phyloP scores from a whole-genome alignment of 2,888 invertebrate species.

The Drosophila nr. medialis region DNA sequence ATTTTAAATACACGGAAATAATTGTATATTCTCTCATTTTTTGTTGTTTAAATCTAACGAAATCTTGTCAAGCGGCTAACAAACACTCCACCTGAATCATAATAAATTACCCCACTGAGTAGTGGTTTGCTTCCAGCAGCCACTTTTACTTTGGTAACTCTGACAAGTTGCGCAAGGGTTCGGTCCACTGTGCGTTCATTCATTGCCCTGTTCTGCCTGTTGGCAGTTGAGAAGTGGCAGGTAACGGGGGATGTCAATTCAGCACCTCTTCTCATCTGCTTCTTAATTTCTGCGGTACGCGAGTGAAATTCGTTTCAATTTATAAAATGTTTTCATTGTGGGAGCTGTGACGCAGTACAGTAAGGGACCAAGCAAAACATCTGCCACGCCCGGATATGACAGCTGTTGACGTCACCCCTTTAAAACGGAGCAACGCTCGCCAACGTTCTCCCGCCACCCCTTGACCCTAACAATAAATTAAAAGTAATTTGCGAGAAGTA shows the following conservation, averaged over 20 bases:
- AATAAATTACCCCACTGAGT: background rate
- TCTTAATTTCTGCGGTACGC: slow-evolving; percentile 33
- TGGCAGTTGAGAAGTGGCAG: slow-evolving; percentile 10
- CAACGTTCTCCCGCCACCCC: background rate
- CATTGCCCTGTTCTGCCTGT: background rate
- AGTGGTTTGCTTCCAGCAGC: background rate
- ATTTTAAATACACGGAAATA: background rate
- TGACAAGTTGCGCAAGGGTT: slow-evolving; percentile 12
- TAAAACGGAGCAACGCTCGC: background rate
- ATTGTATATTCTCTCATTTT: background rate
- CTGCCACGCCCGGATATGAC: slow-evolving; percentile 50
- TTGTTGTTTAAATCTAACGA: background rate
- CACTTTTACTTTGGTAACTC: slow-evolving; percentile 7
- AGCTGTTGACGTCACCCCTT: slow-evolving; percentile 63
- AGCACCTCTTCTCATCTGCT: slow-evolving; percentile 8
- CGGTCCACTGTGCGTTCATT: slow-evolving; percentile 2
- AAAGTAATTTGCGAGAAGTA: slow-evolving; percentile 68
- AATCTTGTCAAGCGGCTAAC: background rate
- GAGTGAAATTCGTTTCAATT: slow-evolving; percentile 69
- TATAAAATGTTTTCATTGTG: slow-evolving; percentile 68
- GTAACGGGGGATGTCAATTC: slow-evolving; percentile 6
- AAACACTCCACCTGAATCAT: background rate
- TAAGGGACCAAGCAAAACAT: slow-evolving; percentile 42
- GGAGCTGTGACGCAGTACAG: slow-evolving; percentile 45
- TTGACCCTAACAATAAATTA: slow-evolving; percentile 60